Percentiles rank a stretch among this genome's conserved stretches.
Conservation (phyloP, 2,888 invertebrate genomes). For the Drepanosiphum platanoidis region DNA sequence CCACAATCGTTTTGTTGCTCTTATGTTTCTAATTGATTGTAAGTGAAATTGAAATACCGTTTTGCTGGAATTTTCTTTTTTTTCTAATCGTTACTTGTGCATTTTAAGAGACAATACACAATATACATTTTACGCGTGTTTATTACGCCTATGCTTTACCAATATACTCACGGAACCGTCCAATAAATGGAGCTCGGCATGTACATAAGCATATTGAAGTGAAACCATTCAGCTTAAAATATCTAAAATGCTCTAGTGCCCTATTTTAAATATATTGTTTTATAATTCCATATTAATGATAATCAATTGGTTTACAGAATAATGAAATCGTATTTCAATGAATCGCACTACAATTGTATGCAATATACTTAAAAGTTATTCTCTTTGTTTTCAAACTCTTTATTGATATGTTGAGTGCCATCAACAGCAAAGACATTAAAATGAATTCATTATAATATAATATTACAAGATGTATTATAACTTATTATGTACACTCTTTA, state of each 20-base stretch:
- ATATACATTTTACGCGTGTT: slow-evolving; percentile 3
- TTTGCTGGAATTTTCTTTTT: neutral
- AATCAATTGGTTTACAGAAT: slow-evolving; percentile 23
- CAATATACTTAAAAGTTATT: neutral
- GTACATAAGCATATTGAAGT: neutral
- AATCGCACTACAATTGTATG: neutral
- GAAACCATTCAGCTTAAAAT: neutral
- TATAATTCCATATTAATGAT: slow-evolving; percentile 16
- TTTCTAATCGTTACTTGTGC: slow-evolving; percentile 1
- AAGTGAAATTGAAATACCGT: slow-evolving; percentile 2
- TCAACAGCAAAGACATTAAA: neutral
- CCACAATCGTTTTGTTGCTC: neutral
- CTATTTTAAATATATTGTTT: neutral
- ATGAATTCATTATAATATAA: neutral
- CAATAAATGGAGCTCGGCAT: slow-evolving; percentile 22
- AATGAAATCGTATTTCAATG: slow-evolving; percentile 29
- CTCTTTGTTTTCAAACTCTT: neutral
- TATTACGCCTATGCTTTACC: slow-evolving; percentile 38
- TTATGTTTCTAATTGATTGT: slow-evolving; percentile 28
- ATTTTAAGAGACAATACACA: neutral
- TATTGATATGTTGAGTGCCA: neutral
- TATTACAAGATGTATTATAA: neutral
- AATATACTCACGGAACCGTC: slow-evolving; percentile 45
- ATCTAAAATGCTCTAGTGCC: neutral
- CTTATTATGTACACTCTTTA: slow-evolving; percentile 11